Base-by-base conservation (phyloP, 2,113 vertebrate genomes). In the Camarhynchus parvulus region DNA sequence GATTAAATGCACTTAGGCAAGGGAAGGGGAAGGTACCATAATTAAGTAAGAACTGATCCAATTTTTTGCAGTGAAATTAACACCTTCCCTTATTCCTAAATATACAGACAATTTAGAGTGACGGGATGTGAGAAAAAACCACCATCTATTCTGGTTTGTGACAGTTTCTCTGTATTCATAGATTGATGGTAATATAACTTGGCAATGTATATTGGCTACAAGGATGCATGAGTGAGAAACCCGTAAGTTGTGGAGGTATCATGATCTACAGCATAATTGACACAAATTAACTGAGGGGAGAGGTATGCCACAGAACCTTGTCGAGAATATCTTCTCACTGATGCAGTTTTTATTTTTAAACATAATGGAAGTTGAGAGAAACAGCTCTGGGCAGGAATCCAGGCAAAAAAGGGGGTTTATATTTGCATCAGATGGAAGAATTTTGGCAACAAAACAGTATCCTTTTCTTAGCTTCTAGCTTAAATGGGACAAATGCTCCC, bases 311-410 rank as follows among this genome's bases (percentile, higher is more conserved):
- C 27, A 89, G 83, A 82, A 73, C 82, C 59, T 94, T 66, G 55
- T 17, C 22, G 6, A 87, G 82, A 92, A 76, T 88, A 79, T 86
- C 86, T 96, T 96, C 89, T 96, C 16, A 0, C 66, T 85, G 83
- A 68, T 81, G 46, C 33, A 15, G 80, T 94, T 94, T 96, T 95
- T 90, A 96, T 94, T 97, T 96, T 96, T 96, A 95, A 97, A 94
- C 83, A 47, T 53, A 96, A 94, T 95, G 70, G 80, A 95, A 95
- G 59, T 90, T 94, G 86, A 89, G 56, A 91, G 27, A 94, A 96
- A 96, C 88, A 92, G 91, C 64, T 96, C 94, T 90, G 93, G 94
- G 95, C 92, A 91, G 83, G 83, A 94, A 95, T 90, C 85, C 85
- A 90, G 62, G 44, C 74, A 90, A 68, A 94, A 94, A 94, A 49